Base-by-base conservation (phyloP, 2,797 vertebrate genomes). In the Phylloscopus collybita region DNA sequence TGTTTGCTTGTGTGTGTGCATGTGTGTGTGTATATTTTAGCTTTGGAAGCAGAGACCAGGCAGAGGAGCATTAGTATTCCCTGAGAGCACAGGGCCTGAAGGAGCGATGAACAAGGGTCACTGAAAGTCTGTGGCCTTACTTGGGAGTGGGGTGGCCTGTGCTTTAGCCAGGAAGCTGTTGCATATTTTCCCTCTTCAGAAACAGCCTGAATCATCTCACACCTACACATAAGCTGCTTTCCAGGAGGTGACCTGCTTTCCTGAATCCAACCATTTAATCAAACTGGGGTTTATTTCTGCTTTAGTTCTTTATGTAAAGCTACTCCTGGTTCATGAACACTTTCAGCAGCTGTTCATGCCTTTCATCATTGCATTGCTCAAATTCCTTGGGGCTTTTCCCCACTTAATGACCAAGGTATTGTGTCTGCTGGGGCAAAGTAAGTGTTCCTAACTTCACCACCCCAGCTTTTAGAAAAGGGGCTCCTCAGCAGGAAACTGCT, bases 271-370 rank as follows among this genome's bases (percentile, higher is more conserved):
- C 56, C 42, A 65, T 80, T 94, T 92, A 85, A 90, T 89, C 88
- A 90, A 93, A 54, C 16, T 0, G 2, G 67, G 45, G 38, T 96
- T 95, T 91, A 80, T 74, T 91, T 91, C 44, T 80, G 27, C 17
- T 94, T 85, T 71, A 54, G 67, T 92, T 80, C 53, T 56, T 89
- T 76, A 50, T 20, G 45, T 75, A 57, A 94, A 92, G 36, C 67
- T 88, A 82, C 71, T 80, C 57, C 32, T 70, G 62, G 38, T 84
- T 91, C 88, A 91, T 0, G 9, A 81, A 80, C 42, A 53, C 69
- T 95, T 95, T 95, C 80, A 74, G 57, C 94, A 92, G 93, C 78
- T 94, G 91, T 67, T 95, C 42, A 12, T 32, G 30, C 74, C 88
- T 94, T 96, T 95, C 76, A 86, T 90, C 80, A 65, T 56, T 54